Base-by-base conservation (phyloP, 2,888 invertebrate genomes). In the Cerceris ruficornis region DNA sequence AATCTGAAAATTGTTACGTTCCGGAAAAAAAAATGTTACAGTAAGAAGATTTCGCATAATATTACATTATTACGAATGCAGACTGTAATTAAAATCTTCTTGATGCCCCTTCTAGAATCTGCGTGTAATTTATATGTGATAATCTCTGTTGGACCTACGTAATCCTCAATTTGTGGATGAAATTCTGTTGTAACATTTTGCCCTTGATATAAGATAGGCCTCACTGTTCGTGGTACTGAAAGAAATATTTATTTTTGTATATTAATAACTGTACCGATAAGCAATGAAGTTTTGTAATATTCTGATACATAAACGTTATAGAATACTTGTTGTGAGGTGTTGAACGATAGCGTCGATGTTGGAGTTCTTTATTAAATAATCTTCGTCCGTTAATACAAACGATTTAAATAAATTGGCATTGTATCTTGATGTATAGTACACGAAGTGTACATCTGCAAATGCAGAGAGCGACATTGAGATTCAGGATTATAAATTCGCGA, bases 141-240 rank as follows among this genome's bases (percentile, higher is more conserved):
- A 71, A 93, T 93, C 72, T 94, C 89, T 39, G 93, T 92, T 0
- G 95, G 94, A 60, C 94, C 92, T 11, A 95, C 92, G 77, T 94
- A 95, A 88, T 95, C 95, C 90, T 95, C 95, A 68, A 93, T 93
- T 74, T 93, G 87, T 84, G 94, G 93, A 42, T 88, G 88, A 62
- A 89, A 92, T 7, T 73, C 71, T 55, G 64, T 62, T 6, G 61
- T 72, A 15, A 68, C 49, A 64, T 83, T 85, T 28, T 59, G 14
- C 58, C 81, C 77, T 42, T 81, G 76, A 9, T 67, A 42, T n/a
- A 58, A 58, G 8, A 55, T 7, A 2, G 89, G 88, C 64, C 88
- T 85, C 65, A 91, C 68, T 72, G 81, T 81, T 72, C 75, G 82
- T n/a, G 90, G 86, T 13, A 89, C 89, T 88, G 69, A 69, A 85